phyloP scores from a whole-genome alignment of 2,888 invertebrate genomes.

The Punctoribates punctum region DNA sequence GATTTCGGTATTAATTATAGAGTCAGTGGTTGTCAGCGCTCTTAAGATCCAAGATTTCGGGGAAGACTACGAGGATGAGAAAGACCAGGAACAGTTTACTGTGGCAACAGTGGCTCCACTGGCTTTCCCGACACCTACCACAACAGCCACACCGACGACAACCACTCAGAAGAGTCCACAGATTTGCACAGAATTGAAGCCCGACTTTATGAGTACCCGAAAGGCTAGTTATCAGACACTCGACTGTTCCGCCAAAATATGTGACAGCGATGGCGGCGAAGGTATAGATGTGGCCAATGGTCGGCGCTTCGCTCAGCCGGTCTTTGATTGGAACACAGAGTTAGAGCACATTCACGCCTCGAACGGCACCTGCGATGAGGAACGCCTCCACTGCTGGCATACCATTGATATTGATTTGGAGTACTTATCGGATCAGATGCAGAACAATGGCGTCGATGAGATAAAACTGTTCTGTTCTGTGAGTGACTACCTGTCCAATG shows the following conservation, averaged over 20 bases:
- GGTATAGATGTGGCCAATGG: neutral
- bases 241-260: neutral
- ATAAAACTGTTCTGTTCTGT: constrained; percentile 5
- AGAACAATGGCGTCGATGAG: neutral
- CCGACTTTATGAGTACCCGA: neutral
- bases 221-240: neutral
- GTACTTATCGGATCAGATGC: neutral
- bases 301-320: neutral
- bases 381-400: neutral
- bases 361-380: constrained; percentile 2
- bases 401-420: neutral
- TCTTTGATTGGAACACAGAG: constrained; percentile 3
- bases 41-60: too few relatives aligned
- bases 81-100: too few relatives aligned
- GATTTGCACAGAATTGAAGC: constrained; percentile 5
- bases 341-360: neutral
- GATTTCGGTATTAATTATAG: too few relatives aligned
- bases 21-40: too few relatives aligned
- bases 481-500: neutral
- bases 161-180: neutral
- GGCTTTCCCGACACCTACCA: too few relatives aligned
- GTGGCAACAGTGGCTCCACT: too few relatives aligned
- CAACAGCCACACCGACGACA: neutral
- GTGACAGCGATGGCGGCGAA: neutral
- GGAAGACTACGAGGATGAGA: too few relatives aligned